Evolutionary conservation across 2,888 invertebrate genomes (phyloP), one percentile per base, ranked within the genome.

Genomic region (Hanleya hanleyi): DNA sequence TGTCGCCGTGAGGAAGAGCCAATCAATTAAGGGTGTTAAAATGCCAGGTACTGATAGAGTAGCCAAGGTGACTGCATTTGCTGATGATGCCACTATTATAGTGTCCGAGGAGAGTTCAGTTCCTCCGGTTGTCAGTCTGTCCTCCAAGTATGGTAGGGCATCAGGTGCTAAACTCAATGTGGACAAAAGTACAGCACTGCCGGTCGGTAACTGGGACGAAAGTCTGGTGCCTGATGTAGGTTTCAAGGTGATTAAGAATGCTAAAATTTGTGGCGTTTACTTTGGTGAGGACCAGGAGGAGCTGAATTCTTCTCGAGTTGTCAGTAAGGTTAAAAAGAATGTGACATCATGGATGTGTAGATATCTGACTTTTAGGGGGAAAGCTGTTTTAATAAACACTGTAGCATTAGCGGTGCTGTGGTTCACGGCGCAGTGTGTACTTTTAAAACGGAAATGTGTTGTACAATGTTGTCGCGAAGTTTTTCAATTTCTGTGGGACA

Each of bases 191-290:
- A 32, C 57, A 15, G 22, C 29, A 12, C 29, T 57, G 29, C 57
- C 57, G 22, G 22, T 57, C 12, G 57, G 57, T 4, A 57, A 57
- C 15, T 57, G 18, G 5, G 57, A 57, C 57, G 15, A 15, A 9
- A 15, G 12, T 18, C 4, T 15, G 15, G 57, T 57, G 15, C 22
- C 22, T 18, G 76, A 76, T 12, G 76, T 80, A n/a, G 18, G 33
- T 35, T 36, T 15, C n/a, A 26, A 22, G 36, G n/a, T n/a, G n/a
- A n/a, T n/a, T n/a, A 36, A 64, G n/a, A 33, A 7, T 64, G 38
- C 36, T 18, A 64, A 64, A 35, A 3, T 64, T 36, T 35, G 35
- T 64, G 64, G 64, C 4, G 26, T 36, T 5, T 22, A 35, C 18
- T 64, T 64, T 36, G 64, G 64, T 18, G 9, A 4, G 26, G 26